Conservation (phyloP, 2,888 invertebrate species). For the Arge pagana region DNA sequence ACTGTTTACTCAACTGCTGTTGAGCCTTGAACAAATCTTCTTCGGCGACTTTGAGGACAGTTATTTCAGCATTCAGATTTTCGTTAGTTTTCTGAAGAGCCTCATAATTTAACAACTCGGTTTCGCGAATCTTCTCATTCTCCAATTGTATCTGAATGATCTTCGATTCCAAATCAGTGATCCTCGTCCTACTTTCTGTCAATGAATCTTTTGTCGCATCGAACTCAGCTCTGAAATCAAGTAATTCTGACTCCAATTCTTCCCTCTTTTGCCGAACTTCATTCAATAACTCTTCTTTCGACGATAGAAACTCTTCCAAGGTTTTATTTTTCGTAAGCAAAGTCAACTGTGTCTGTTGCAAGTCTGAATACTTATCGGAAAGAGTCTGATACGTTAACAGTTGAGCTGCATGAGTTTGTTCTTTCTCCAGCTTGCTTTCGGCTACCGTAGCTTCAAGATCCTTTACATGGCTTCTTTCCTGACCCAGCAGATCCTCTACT, state of each 20-base stretch:
- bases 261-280: background rate
- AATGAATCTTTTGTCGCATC: background rate
- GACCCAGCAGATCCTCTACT: slow-evolving; percentile 25
- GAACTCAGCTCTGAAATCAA: background rate
- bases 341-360: slow-evolving; percentile 29
- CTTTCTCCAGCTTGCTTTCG: background rate
- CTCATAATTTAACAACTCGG: background rate
- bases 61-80: background rate
- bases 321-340: slow-evolving; percentile 29
- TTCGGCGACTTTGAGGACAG: background rate
- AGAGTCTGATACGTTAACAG: background rate
- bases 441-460: slow-evolving; percentile 2
- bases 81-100: slow-evolving; percentile 1
- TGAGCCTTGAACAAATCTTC: slow-evolving; percentile 9
- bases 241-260: background rate
- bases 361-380: slow-evolving; percentile 19
- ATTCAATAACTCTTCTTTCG: slow-evolving; percentile 29
- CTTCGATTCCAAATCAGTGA: background rate
- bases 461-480: slow-evolving; percentile 20
- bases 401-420: background rate
- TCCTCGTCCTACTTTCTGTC: background rate
- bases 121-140: background rate
- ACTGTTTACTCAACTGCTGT: slow-evolving; percentile 20
- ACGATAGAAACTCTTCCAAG: slow-evolving; percentile 27
- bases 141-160: background rate